phyloP scores from a whole-genome alignment of 2,888 invertebrate genomes.

The Andrena trimmerana region DNA sequence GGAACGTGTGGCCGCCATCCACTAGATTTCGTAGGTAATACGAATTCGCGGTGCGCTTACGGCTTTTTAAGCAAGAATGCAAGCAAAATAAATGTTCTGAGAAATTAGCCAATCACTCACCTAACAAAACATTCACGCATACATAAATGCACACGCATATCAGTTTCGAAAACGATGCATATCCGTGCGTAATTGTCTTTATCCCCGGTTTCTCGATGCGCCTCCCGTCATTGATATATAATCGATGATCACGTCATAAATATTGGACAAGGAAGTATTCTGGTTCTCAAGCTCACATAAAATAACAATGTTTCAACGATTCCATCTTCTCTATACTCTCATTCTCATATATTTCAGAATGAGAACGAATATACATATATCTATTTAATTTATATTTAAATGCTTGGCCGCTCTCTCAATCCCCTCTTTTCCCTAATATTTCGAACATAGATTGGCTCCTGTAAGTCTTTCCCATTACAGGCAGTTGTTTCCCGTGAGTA shows the following conservation, averaged over 20 bases:
- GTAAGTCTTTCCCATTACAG: slow-evolving; percentile 34
- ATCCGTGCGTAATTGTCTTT: slow-evolving; percentile 36
- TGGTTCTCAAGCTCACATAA: slow-evolving; percentile 68
- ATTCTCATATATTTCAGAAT: slow-evolving; percentile 56
- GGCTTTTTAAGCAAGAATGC: slow-evolving; percentile 60
- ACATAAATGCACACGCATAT: slow-evolving; percentile 38
- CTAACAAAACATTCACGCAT: slow-evolving; percentile 49
- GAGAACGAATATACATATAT: slow-evolving; percentile 62
- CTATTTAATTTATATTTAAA: slow-evolving; percentile 67
- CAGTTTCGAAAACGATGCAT: slow-evolving; percentile 33
- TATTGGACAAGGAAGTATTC: slow-evolving; percentile 65
- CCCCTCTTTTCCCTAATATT: slow-evolving; percentile 56
- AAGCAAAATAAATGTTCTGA: slow-evolving; percentile 56
- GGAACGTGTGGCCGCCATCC: slow-evolving; percentile 40
- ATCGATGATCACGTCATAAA: slow-evolving; percentile 45
- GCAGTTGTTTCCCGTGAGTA: slow-evolving; percentile 28
- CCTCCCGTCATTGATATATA: slow-evolving; percentile 34
- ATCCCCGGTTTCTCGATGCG: slow-evolving; percentile 16
- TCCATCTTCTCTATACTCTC: slow-evolving; percentile 57
- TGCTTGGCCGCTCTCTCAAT: slow-evolving; percentile 65
- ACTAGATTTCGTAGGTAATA: slow-evolving; percentile 51
- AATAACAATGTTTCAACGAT: slow-evolving; percentile 72
- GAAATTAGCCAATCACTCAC: slow-evolving; percentile 42
- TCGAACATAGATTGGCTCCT: slow-evolving; percentile 50
- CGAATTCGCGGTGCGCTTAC: slow-evolving; percentile 57